Conservation (phyloP, 2,888 invertebrate genomes). For the Volucella inanis region DNA sequence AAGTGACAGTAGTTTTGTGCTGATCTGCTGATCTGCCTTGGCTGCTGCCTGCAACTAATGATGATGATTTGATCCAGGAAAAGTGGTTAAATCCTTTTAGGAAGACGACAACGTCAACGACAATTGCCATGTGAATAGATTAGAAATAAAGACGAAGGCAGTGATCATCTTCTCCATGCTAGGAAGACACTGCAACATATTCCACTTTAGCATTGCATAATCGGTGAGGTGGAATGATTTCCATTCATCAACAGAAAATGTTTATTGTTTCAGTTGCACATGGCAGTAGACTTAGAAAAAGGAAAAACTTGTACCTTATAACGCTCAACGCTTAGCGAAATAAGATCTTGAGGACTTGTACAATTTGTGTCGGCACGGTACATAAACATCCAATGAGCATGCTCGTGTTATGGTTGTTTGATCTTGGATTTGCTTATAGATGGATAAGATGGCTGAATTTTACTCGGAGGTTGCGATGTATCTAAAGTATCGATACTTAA, state of each 20-base stretch:
- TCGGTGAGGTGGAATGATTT: conserved; percentile 61
- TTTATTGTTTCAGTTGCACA: conserved; percentile 71
- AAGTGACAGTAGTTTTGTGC: conserved; percentile 65
- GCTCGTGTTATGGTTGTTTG: conserved; percentile 64
- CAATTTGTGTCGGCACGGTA: conserved; percentile 66
- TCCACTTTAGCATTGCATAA: conserved; percentile 49
- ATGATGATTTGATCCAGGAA: conserved; percentile 66
- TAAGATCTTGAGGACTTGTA: conserved; percentile 53
- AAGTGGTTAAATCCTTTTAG: conserved; percentile 71
- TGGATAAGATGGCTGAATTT: neutral
- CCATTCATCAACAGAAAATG: conserved; percentile 69
- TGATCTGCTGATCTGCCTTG: conserved; percentile 41
- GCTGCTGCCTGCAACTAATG: conserved; percentile 32
- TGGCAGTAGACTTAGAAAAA: conserved; percentile 32
- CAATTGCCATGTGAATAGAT: conserved; percentile 65
- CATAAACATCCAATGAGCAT: conserved; percentile 63
- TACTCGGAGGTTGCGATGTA: too few species aligned
- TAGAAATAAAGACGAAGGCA: conserved; percentile 62
- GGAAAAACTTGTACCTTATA: conserved; percentile 58
- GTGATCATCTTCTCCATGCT: conserved; percentile 44
- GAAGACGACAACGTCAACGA: conserved; percentile 36
- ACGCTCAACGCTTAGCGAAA: conserved; percentile 59
- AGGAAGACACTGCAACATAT: neutral
- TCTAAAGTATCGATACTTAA: too few species aligned
- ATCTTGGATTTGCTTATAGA: neutral